A percentile compares a stretch with the other conserved stretches of the same genome.
Conservation (phyloP, 1,140 invertebrate genomes). For the Drosophila pachea region DNA sequence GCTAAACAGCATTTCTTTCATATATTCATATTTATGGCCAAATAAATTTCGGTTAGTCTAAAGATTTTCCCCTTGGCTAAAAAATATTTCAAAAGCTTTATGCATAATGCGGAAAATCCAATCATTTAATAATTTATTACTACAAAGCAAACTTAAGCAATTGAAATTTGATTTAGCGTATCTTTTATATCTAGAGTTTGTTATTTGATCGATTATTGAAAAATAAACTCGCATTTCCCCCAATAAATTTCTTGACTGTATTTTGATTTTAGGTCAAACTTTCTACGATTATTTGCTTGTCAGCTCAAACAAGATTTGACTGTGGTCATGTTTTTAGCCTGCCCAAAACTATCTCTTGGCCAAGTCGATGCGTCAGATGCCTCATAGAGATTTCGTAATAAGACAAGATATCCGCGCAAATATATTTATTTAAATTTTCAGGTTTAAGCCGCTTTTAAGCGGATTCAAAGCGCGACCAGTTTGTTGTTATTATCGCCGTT, state of each 20-base stretch:
- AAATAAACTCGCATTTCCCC: too few relatives aligned
- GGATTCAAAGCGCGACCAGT: constrained; percentile 26
- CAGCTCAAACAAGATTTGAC: not conserved
- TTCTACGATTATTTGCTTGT: not conserved
- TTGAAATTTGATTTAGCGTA: too few relatives aligned
- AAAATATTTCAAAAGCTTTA: constrained; percentile 10
- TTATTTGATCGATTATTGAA: too few relatives aligned
- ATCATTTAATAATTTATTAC: constrained; percentile 5
- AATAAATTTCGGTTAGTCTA: constrained; percentile 38
- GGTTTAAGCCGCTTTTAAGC: constrained; percentile 66
- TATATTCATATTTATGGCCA: constrained; percentile 61
- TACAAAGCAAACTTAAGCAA: not conserved
- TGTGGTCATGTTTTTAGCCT: not conserved
- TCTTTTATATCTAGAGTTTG: too few relatives aligned
- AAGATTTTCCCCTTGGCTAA: constrained; percentile 14
- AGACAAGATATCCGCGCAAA: not conserved
- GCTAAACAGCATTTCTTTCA: constrained; percentile 42
- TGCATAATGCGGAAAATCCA: not conserved
- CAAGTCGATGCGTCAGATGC: constrained; percentile 7
- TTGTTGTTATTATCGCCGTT: constrained; percentile 29
- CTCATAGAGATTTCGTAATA: not conserved
- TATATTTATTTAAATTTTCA: constrained; percentile 34
- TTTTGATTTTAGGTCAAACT: too few relatives aligned
- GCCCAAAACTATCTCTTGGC: not conserved
- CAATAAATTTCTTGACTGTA: too few relatives aligned